Base-by-base conservation (phyloP, 1,140 invertebrate genomes). In the Gyrodactylus salaris region DNA sequence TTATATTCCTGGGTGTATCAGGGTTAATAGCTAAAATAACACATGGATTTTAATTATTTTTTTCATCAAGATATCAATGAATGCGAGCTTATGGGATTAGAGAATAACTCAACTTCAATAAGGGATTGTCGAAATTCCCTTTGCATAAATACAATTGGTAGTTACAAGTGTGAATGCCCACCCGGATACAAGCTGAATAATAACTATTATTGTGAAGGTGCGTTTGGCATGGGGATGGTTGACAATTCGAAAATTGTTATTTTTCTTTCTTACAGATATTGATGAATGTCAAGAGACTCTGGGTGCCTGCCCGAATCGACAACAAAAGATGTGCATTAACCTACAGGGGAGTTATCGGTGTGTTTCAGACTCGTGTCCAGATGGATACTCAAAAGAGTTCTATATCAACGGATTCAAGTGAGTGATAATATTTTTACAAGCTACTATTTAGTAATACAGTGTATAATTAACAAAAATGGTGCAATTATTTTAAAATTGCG, bases 211-310 rank as follows among this genome's bases (percentile, higher is more conserved):
- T 54, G 34, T 54, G 7, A 54, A n/a, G n/a, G n/a, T n/a, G n/a
- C n/a, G n/a, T n/a, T n/a, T n/a, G n/a, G n/a, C n/a, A n/a, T n/a
- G n/a, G n/a, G n/a, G n/a, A n/a, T n/a, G n/a, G n/a, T n/a, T n/a
- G n/a, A n/a, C n/a, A n/a, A n/a, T n/a, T n/a, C n/a, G n/a, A n/a
- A n/a, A n/a, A n/a, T n/a, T n/a, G n/a, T n/a, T n/a, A n/a, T n/a
- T n/a, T n/a, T n/a, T n/a, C n/a, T n/a, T n/a, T n/a, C n/a, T n/a
- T n/a, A n/a, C n/a, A 54, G 86, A 92, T 81, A 84, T 89, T 27
- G 84, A 92, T 80, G 89, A 92, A 80, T 92, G 89, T 79, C 80
- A 79, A 20, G 82, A 85, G 73, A 84, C 84, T 75, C 84, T 85
- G 2, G 81, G 83, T 23, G 84, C 86, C 25, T 91, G 89, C 81